Conservation (phyloP, 1,140 invertebrate genomes). For the Macrobrachium rosenbergii region DNA sequence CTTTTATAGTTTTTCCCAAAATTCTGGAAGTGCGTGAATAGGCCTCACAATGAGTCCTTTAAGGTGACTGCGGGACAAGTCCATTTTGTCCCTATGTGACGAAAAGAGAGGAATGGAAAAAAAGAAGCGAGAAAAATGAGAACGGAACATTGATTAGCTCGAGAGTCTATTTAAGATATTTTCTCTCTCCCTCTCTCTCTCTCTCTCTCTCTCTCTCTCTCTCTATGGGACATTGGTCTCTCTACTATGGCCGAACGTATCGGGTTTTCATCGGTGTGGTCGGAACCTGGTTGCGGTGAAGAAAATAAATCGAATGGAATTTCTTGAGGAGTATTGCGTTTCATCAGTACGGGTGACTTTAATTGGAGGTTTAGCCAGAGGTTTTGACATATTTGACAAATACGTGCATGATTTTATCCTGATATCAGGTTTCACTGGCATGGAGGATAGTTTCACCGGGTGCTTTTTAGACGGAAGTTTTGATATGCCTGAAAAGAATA, state of each 20-base stretch:
- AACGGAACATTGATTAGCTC: background rate
- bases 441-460: no score
- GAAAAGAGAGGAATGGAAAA: slow-evolving; percentile 1
- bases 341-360: no score
- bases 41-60: slow-evolving; percentile 32
- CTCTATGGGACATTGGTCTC: background rate
- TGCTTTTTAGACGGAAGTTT: no score
- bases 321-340: no score
- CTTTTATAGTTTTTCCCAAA: slow-evolving; percentile 24
- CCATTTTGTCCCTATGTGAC: background rate
- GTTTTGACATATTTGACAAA: no score
- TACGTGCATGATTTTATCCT: no score
- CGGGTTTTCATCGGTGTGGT: no score
- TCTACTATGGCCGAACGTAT: background rate
- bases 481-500: no score
- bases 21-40: slow-evolving; percentile 42
- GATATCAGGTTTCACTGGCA: no score
- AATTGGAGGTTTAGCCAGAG: no score
- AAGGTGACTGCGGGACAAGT: slow-evolving; percentile 7
- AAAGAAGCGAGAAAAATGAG: background rate
- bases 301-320: no score
- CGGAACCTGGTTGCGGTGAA: no score
- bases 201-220: background rate
- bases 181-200: background rate
- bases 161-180: background rate